A percentile compares a stretch with the other conserved stretches of the same genome.
These are phyloP conservation scores for Allolobophora icterica DNA, from an alignment of 2,888 invertebrate species.

Conservation along the genomic window DNA sequence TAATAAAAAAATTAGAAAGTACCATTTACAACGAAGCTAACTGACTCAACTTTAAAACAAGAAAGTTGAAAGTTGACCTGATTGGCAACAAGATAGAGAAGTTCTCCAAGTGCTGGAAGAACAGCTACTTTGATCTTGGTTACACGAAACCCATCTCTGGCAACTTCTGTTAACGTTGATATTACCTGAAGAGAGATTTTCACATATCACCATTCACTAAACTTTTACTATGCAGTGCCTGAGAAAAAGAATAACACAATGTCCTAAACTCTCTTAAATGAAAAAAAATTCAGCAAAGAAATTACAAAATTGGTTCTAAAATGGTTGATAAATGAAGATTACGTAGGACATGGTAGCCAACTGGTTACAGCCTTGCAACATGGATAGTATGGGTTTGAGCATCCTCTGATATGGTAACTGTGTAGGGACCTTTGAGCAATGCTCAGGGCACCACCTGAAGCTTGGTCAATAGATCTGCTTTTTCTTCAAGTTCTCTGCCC, in stretches of 20 bases:
- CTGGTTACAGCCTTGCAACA: too few species aligned
- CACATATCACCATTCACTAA: background rate
- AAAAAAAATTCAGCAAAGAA: too few species aligned
- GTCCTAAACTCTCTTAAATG: background rate
- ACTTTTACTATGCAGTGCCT: background rate
- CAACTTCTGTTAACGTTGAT: constrained; percentile 59
- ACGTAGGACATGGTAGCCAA: too few species aligned
- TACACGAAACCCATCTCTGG: constrained; percentile 62
- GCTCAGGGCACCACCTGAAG: too few species aligned
- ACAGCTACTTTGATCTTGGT: constrained; percentile 59
- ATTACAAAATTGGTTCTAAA: too few species aligned
- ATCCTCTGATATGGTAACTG: too few species aligned
- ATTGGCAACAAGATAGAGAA: constrained; percentile 57
- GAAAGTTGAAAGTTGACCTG: constrained; percentile 50
- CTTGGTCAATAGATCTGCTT: too few species aligned
- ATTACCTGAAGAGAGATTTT: constrained; percentile 51
- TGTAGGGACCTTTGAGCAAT: too few species aligned
- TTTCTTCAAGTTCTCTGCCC: too few species aligned
- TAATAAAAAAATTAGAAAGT: background rate
- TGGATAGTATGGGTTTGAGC: too few species aligned
- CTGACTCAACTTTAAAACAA: background rate
- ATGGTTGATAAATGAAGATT: too few species aligned
- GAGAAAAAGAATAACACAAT: background rate
- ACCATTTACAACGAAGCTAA: background rate
- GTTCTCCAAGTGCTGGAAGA: constrained; percentile 63